Base-by-base conservation (phyloP, 2,888 invertebrate genomes). In the Strigamia maritima region DNA sequence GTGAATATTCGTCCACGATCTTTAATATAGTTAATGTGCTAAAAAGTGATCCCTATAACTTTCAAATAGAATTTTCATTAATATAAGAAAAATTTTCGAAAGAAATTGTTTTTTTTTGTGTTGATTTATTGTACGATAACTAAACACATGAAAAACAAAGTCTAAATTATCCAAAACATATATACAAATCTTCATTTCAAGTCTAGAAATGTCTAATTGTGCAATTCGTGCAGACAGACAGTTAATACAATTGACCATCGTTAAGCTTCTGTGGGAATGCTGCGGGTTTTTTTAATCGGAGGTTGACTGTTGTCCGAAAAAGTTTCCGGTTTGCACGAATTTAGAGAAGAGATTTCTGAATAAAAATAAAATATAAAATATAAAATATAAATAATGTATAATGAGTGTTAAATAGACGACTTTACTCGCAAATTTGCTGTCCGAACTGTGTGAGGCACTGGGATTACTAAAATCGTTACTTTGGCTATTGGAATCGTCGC, bases 401-500 rank as follows among this genome's bases (percentile, higher is more conserved):
- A 22, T 60, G 10, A 60, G 14, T 7, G 40, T 10, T 6, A 44
- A 16, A 44, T 44, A 7, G 1, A 16, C 2, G 40, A 7, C 3
- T 44, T 60, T 60, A 22, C 60, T 60, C 19, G n/a, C 10, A 60
- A 76, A 77, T 24, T 54, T 77, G 49, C 77, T 77, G 40, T 77
- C 77, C 14, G 60, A 28, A 35, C 16, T 54, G 10, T 49, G 49
- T 12, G 77, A 54, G 16, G 54, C 60, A 54, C 54, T 54, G 14
- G 26, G 28, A 54, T 77, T 77, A 26, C 24, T 77, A 12, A 54
- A 54, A 77, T 77, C 77, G 38, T 77, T 77, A 26, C 77, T 77
- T 49, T 80, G 80, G 74, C 79, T 80, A 87, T 94, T 94, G 14
- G 94, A 94, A 85, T 95, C 94, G 86, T 95, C 94, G 0, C 94